Conservation (phyloP, 2,113 vertebrate species). For the Mastomys natalensis region DNA sequence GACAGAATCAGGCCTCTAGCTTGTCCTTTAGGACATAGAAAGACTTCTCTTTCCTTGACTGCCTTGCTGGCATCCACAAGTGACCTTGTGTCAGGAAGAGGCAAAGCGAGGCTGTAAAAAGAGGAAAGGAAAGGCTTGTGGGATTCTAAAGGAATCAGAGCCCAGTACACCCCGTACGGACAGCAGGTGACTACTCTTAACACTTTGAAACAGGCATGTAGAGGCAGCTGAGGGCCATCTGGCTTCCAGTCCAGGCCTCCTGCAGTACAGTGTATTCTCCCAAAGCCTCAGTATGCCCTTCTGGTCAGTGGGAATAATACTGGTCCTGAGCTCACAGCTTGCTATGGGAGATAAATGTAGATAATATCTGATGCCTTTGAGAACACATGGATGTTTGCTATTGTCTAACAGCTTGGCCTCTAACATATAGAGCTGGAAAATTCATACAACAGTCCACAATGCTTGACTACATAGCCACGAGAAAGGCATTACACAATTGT, state of each 20-base stretch:
- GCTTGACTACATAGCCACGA: neutral
- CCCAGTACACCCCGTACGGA: conserved; percentile 63
- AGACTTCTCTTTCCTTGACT: conserved; percentile 77
- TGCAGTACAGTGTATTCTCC: neutral
- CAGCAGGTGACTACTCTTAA: neutral
- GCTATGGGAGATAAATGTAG: neutral
- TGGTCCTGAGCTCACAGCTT: neutral
- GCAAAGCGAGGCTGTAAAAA: conserved; percentile 74
- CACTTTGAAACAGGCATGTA: neutral
- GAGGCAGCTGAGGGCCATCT: neutral
- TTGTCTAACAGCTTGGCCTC: neutral
- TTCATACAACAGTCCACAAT: neutral
- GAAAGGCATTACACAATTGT: neutral
- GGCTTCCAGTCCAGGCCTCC: neutral
- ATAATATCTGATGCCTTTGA: neutral
- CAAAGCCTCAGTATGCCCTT: neutral
- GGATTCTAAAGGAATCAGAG: conserved; percentile 74
- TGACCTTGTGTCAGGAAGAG: conserved; percentile 59
- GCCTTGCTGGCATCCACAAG: conserved; percentile 53
- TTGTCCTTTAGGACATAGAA: conserved; percentile 80
- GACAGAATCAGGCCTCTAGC: conserved; percentile 78
- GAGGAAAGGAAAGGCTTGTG: conserved; percentile 57
- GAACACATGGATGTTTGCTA: neutral
- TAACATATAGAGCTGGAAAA: neutral
- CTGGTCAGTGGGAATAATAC: conserved; percentile 22